Evolutionary conservation across 2,888 invertebrate species (phyloP), one percentile per base, ranked within the genome.

Genomic region (Leptarthrus brevirostris): DNA sequence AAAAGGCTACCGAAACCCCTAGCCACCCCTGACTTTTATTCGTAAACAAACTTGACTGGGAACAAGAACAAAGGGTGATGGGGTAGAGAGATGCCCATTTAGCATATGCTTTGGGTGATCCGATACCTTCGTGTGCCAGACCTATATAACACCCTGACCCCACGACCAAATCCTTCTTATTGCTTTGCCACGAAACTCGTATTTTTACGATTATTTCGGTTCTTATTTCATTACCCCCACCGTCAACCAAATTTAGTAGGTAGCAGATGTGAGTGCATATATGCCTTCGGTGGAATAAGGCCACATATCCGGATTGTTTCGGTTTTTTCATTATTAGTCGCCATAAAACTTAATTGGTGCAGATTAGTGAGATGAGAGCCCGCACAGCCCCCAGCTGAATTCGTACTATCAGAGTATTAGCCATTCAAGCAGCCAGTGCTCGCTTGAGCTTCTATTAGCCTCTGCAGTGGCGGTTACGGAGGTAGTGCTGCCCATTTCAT

Each of bases 281-380:
- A 30, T 56, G 56, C 56, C 30, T 12, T 6, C 56, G 30, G 16
- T 30, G 10, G 56, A 30, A 56, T 56, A 56, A 56, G 30, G 30
- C 56, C 56, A 16, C 26, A 30, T 56, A 56, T 56, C 56, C 56
- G 56, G 56, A 56, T 61, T 61, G 36, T 40, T 20, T 14, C 22
- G 40, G 12, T 40, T 44, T 66, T 66, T 44, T 66, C 49, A 66
- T 66, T 66, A 66, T 66, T 66, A 49, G 49, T 44, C 66, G 10
- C 66, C 49, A 66, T 66, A 66, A 66, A 66, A 66, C 47, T 66
- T 66, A 66, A 66, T 66, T 66, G 66, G 66, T 16, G n/a, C 66
- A 66, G 66, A 66, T 66, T 66, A 66, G 61, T 61, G 36, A 61
- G 61, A 61, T 61, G 61, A 34, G 61, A 18, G 22, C 12, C 61